Evolutionary conservation across 2,888 invertebrate species (phyloP).

Genomic region (Caenorhabditis virilis): DNA sequence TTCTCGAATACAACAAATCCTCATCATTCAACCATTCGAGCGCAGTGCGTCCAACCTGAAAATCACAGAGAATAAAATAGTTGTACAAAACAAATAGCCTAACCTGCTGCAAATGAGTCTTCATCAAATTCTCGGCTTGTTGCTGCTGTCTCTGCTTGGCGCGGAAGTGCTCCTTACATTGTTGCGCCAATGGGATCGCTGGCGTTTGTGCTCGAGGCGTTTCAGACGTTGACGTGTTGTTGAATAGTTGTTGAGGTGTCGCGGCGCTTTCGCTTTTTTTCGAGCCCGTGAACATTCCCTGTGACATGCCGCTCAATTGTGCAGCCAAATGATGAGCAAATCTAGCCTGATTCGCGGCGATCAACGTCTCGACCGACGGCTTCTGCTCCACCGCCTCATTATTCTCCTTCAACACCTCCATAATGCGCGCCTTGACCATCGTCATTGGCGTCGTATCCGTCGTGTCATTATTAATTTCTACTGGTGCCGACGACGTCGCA

Average conservation of each 20-base stretch:
- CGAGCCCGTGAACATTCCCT: conserved; percentile 21
- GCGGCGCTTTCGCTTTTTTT: conserved; percentile 23
- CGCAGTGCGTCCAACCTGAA: conserved; percentile 31
- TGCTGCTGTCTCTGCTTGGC: conserved; percentile 1
- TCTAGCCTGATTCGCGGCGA: conserved; percentile 35
- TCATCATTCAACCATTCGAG: conserved; percentile 61
- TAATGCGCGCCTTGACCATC: not conserved
- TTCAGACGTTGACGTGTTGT: not conserved
- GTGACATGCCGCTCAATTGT: conserved; percentile 24
- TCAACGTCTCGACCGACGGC: conserved; percentile 25
- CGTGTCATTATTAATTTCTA: conserved; percentile 1
- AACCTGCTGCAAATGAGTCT: conserved; percentile 35
- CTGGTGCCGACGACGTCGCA: conserved; percentile 2
- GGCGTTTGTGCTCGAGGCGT: not conserved
- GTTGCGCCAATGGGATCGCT: not conserved
- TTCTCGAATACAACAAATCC: conserved; percentile 58
- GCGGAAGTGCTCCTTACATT: not conserved
- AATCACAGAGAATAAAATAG: too few species aligned
- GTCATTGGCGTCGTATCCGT: not conserved
- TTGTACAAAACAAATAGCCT: too few species aligned
- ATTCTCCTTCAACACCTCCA: too few species aligned
- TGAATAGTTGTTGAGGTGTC: conserved; percentile 6
- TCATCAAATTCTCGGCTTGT: conserved; percentile 21
- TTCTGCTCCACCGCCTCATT: conserved; percentile 15
- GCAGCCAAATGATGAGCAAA: conserved; percentile 35